Evolutionary conservation across 2,888 invertebrate genomes (phyloP).

Genomic region (Eledone cirrhosa): DNA sequence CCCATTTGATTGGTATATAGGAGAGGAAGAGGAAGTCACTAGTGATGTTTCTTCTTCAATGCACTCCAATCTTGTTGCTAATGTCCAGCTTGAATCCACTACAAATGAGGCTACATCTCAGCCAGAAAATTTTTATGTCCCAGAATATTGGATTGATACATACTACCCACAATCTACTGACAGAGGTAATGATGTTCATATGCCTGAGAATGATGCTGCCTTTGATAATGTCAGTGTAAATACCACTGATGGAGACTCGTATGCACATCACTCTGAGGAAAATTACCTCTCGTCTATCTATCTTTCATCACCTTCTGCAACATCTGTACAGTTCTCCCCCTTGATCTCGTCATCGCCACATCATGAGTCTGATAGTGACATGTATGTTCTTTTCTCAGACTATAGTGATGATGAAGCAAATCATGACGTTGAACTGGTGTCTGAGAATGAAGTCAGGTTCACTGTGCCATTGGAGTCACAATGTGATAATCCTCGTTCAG

Average conservation of each 20-base stretch:
- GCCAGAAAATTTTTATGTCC: background rate
- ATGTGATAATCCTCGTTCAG: background rate
- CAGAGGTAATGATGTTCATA: background rate
- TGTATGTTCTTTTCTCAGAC: background rate
- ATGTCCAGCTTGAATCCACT: background rate
- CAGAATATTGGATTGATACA: background rate
- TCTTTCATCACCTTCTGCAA: background rate
- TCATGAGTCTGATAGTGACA: background rate
- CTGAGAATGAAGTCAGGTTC: background rate
- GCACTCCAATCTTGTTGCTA: background rate
- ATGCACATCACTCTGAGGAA: background rate
- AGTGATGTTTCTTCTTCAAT: slow-evolving; percentile 15
- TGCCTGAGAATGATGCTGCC: background rate
- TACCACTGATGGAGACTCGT: background rate
- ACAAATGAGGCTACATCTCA: background rate
- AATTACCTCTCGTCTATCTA: slow-evolving; percentile 1
- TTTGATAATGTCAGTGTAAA: background rate
- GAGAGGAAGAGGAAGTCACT: background rate
- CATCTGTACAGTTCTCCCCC: background rate
- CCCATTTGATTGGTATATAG: background rate
- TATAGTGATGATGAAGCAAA: slow-evolving; percentile 10
- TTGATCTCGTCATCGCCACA: background rate
- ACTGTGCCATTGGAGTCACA: background rate
- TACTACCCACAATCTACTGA: background rate
- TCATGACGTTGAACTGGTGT: background rate